phyloP scores from a whole-genome alignment of 1,140 invertebrate species.

The Lamellibrachia luymesi region DNA sequence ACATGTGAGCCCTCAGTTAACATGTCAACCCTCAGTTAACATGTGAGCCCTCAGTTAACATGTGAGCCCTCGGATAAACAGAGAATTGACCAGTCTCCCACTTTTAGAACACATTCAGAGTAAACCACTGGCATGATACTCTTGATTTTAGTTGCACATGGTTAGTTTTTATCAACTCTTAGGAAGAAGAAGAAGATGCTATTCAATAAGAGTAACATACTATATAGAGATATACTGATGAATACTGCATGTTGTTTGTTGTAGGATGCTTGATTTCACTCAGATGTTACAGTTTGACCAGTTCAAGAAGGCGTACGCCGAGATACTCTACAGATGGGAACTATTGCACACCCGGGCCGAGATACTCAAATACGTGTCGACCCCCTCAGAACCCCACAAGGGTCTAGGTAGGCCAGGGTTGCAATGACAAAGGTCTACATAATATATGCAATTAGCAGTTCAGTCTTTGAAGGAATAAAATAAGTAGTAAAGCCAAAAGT shows the following conservation, averaged over 20 bases:
- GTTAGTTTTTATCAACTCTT: too few relatives aligned
- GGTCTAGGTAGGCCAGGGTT: constrained; percentile 60
- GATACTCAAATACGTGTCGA: constrained; percentile 76
- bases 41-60: too few relatives aligned
- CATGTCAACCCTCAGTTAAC: too few relatives aligned
- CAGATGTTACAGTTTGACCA: constrained; percentile 17
- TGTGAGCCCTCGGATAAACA: too few relatives aligned
- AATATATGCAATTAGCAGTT: not conserved
- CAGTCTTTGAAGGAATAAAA: not conserved
- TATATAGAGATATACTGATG: too few relatives aligned
- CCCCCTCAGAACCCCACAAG: constrained; percentile 63
- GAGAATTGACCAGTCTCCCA: too few relatives aligned
- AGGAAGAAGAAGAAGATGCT: too few relatives aligned
- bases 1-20: too few relatives aligned
- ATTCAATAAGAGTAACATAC: too few relatives aligned
- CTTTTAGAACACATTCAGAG: too few relatives aligned
- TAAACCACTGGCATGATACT: too few relatives aligned
- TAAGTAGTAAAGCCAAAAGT: not conserved
- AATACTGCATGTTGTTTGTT: constrained; percentile 41
- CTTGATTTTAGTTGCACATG: too few relatives aligned
- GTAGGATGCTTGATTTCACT: constrained; percentile 60
- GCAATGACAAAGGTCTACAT: not conserved
- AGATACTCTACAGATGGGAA: constrained; percentile 81
- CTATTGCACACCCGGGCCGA: constrained; percentile 78
- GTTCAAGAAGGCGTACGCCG: constrained; percentile 84